Percentiles rank a stretch among this genome's conserved stretches.
These are phyloP conservation scores for Allolobophora icterica DNA, from an alignment of 2,888 invertebrate genomes.

Conservation along the genomic window DNA sequence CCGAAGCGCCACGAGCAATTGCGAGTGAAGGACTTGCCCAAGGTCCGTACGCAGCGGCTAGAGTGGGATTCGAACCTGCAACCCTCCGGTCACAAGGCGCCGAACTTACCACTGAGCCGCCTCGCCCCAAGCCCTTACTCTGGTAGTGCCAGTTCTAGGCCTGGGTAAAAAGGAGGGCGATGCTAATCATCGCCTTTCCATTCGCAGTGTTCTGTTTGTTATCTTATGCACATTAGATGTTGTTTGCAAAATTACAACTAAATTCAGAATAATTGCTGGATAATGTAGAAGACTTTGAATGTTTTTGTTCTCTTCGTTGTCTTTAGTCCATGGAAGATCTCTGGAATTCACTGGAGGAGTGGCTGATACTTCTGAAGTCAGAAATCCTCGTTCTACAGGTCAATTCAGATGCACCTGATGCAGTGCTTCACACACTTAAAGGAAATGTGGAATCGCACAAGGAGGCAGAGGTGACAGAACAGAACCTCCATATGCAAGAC, in stretches of 20 bases:
- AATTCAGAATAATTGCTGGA: neutral
- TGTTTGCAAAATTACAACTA: neutral
- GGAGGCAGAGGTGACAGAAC: neutral
- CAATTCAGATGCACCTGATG: neutral
- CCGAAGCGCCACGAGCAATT: too few relatives aligned
- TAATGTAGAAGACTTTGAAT: neutral
- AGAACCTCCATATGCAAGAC: neutral
- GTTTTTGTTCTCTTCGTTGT: constrained; percentile 24
- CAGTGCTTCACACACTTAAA: neutral
- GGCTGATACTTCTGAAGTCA: constrained; percentile 55
- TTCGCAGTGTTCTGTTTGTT: neutral
- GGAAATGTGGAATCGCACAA: neutral
- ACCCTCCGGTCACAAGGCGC: too few relatives aligned
- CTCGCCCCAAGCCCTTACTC: too few relatives aligned
- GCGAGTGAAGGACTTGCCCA: too few relatives aligned
- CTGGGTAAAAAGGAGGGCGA: too few relatives aligned
- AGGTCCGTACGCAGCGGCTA: too few relatives aligned
- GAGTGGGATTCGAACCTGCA: too few relatives aligned
- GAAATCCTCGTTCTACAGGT: constrained; percentile 50
- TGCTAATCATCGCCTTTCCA: neutral
- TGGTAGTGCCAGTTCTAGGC: too few relatives aligned
- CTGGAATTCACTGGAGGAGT: constrained; percentile 60
- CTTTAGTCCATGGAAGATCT: constrained; percentile 56
- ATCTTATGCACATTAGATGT: neutral
- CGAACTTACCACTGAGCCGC: too few relatives aligned